Evolutionary conservation across 2,113 vertebrate species (phyloP), one percentile per base, ranked within the genome.

Genomic region (Myotis brandtii): DNA sequence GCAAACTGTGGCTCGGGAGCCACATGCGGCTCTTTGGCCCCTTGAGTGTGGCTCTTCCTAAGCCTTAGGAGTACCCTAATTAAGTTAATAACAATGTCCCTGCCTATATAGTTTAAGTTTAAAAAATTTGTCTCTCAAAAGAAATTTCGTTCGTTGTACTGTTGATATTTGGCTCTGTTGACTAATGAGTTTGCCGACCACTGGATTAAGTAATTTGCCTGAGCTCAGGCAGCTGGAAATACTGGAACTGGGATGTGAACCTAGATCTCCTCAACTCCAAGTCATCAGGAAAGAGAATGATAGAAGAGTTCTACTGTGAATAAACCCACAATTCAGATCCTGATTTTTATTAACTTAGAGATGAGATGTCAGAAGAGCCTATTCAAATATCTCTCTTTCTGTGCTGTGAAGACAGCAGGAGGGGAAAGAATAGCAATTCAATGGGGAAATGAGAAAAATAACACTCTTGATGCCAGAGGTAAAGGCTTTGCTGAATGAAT

Each of bases 401-500:
- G 40, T n/a, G 16, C 72, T 59, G 27, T 86, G n/a, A 73, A 84
- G 76, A 93, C 7, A 54, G 25, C 40, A 84, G 12, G 52, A 77
- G 86, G 37, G 9, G 43, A 2, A 73, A 72, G n/a, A 90, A 67
- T 0, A 48, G 30, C 5, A 52, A 81, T 11, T 94, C 32, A 64
- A 0, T 52, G 21, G 76, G 4, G 50, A 93, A 88, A 90, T 10
- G 32, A 75, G 75, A 80, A 73, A 62, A 94, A 43, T 23, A 77
- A 89, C 86, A 34, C n/a, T 92, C 70, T 70, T 87, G 27, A 87
- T 14, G 46, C 10, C 27, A 73, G 25, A 11, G 16, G 32, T 16
- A 70, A 93, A 69, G 56, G 9, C 50, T 86, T 46, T n/a, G 34
- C n/a, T 86, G 34, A 76, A 64, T 40, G 73, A 97, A 89, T 25